Base-by-base conservation (phyloP, 2,113 vertebrate species). In the Coturnix japonica region DNA sequence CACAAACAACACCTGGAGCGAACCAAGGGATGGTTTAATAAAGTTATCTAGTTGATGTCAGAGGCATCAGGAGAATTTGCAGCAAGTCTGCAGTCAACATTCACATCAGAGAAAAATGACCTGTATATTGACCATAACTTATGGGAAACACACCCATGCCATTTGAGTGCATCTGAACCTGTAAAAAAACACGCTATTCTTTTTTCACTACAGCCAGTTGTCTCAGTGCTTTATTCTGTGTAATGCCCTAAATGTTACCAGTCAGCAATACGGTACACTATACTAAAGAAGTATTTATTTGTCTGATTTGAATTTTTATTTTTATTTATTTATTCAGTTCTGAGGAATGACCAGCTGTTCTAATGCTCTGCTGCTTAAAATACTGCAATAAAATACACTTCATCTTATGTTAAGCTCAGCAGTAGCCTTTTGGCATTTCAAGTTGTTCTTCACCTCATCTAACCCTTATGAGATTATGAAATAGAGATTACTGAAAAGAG, bases 301-400 rank as follows among this genome's bases (percentile, higher is more conserved):
- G 17, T 49, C 61, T 33, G 23, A 81, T 82, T 76, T 66, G 30
- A 81, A 33, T 85, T 69, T 19, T 33, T 81, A 14, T 23, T 25
- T 37, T 63, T 51, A 89, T 93, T 72, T 72, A 37, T 59, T 51
- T 89, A 93, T 72, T 69, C 74, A 84, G 33, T 82, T 81, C 35
- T 22, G 60, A 25, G 59, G 78, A 87, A 63, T 15, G 49, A 41
- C 33, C 71, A 85, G 74, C 59, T 81, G 30, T 37, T 78, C 11
- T 41, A 79, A 74, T 5, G 13, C 35, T 76, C 47, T 84, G 47
- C 54, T 2, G 3, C 71, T 57, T 28, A 72, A 83, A 92, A 81
- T 18, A 30, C 37, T 3, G 1, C 73, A 84, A 26, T 56, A 78
- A 94, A 94, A 87, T 33, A 76, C 16, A 49, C 30, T 85, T 82